A percentile compares a stretch with the other conserved stretches of the same genome.
phyloP scores from a whole-genome alignment of 92 coral and sea anemone species.

The Muricea muricata region DNA sequence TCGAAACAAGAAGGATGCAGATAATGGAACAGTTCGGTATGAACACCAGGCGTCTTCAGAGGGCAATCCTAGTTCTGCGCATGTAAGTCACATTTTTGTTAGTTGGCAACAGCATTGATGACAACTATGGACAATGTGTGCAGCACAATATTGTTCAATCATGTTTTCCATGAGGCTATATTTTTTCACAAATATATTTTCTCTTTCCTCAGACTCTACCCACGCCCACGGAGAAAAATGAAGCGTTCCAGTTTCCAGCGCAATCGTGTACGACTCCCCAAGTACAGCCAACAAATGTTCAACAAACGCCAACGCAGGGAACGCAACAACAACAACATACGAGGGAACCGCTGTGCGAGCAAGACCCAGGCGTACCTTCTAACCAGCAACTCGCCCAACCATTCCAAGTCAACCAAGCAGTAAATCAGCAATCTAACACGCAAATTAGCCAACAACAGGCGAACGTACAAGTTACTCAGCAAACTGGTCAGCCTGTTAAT shows the following conservation, averaged over 20 bases:
- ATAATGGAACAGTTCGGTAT: background rate
- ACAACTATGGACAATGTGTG: too few relatives aligned
- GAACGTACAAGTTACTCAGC: background rate
- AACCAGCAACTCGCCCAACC: background rate
- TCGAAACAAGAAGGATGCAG: conserved; percentile 25
- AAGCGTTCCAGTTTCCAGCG: conserved; percentile 31
- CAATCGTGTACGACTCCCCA: too few relatives aligned
- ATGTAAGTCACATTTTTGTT: conserved; percentile 37
- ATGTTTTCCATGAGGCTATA: background rate
- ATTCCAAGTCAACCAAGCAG: background rate
- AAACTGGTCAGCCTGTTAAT: background rate
- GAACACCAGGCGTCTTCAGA: conserved; percentile 63
- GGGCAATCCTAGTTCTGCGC: conserved; percentile 67
- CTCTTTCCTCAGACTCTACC: conserved; percentile 7
- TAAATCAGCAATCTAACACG: background rate
- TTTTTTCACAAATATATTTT: background rate
- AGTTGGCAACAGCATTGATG: too few relatives aligned
- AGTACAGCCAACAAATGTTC: background rate
- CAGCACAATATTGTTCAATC: too few relatives aligned
- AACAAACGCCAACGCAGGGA: background rate
- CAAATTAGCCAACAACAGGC: background rate
- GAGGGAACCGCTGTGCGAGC: background rate
- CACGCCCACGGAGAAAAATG: conserved; percentile 34
- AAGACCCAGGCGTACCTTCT: background rate
- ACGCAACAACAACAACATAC: too few relatives aligned